Evolutionary conservation across 2,113 vertebrate species (phyloP).

Genomic region (Megaceryle maxima): DNA sequence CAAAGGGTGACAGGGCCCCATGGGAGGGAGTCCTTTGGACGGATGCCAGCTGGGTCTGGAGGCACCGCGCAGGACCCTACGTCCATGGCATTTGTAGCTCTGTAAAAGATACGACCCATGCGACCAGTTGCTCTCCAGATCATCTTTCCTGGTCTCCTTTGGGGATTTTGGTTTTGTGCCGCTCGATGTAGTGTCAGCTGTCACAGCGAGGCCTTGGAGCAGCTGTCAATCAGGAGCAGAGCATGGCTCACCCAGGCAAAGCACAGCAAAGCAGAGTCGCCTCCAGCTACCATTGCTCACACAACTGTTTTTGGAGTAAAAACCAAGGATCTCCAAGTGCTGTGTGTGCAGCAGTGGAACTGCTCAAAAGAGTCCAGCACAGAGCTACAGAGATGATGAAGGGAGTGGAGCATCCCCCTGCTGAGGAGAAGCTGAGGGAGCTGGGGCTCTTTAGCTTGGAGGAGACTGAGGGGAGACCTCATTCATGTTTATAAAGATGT

Average conservation of each 20-base stretch:
- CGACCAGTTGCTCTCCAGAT: not conserved
- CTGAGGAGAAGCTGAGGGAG: too few species aligned
- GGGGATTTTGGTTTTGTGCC: not conserved
- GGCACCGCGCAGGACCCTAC: not conserved
- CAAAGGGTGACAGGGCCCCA: not conserved
- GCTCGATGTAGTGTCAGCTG: not conserved
- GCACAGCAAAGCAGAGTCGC: not conserved
- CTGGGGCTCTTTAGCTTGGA: too few species aligned
- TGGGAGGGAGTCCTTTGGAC: not conserved
- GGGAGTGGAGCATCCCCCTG: too few species aligned
- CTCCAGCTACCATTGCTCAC: accelerated
- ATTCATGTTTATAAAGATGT: too few species aligned
- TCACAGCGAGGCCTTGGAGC: not conserved
- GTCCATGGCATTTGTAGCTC: not conserved
- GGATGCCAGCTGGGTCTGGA: not conserved
- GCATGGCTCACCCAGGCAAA: not conserved
- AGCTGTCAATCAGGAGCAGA: slow-evolving; percentile 33
- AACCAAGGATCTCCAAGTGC: not conserved
- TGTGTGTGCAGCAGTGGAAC: not conserved
- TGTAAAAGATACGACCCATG: not conserved
- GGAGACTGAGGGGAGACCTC: too few species aligned
- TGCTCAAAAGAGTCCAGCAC: too few species aligned
- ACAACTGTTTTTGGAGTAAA: not conserved
- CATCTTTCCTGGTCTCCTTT: not conserved
- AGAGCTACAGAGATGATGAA: too few species aligned